Percentiles rank a stretch among this genome's conserved stretches.
These are phyloP conservation scores for Anguilla obscura DNA, from an alignment of 2,797 vertebrate genomes.

Conservation along the genomic window DNA sequence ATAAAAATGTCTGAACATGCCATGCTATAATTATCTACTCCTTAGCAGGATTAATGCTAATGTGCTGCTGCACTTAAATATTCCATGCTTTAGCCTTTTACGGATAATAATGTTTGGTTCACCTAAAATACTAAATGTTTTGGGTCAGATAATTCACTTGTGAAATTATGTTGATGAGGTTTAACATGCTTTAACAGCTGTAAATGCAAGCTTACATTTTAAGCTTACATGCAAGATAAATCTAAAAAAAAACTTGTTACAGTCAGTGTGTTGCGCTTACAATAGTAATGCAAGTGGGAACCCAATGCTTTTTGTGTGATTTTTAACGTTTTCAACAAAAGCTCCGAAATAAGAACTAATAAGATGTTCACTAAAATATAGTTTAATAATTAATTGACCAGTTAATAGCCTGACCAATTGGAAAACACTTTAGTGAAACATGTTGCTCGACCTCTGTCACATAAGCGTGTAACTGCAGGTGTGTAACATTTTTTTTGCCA, in stretches of 20 bases:
- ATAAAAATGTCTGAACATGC: constrained; percentile 45
- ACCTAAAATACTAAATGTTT: constrained; percentile 59
- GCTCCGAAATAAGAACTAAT: neutral
- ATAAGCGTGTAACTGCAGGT: neutral
- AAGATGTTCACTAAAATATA: neutral
- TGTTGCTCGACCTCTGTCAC: neutral
- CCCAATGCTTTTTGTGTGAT: neutral
- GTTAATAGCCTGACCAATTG: neutral
- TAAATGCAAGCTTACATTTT: neutral
- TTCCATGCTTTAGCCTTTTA: constrained; percentile 60
- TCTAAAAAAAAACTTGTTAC: neutral
- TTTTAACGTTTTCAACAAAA: neutral
- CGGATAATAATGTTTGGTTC: constrained; percentile 59
- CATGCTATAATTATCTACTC: constrained; percentile 58
- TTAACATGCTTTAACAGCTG: neutral
- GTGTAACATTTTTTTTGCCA: neutral
- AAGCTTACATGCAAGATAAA: neutral
- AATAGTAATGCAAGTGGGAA: neutral
- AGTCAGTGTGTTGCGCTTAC: neutral
- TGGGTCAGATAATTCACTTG: constrained; percentile 55
- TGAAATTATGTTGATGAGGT: constrained; percentile 14
- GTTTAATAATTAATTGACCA: neutral
- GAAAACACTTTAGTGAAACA: neutral
- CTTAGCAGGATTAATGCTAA: constrained; percentile 60
- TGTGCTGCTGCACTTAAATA: constrained; percentile 58